Evolutionary conservation across 1,140 invertebrate genomes (phyloP).

Genomic region (Drosophila kanapiae): DNA sequence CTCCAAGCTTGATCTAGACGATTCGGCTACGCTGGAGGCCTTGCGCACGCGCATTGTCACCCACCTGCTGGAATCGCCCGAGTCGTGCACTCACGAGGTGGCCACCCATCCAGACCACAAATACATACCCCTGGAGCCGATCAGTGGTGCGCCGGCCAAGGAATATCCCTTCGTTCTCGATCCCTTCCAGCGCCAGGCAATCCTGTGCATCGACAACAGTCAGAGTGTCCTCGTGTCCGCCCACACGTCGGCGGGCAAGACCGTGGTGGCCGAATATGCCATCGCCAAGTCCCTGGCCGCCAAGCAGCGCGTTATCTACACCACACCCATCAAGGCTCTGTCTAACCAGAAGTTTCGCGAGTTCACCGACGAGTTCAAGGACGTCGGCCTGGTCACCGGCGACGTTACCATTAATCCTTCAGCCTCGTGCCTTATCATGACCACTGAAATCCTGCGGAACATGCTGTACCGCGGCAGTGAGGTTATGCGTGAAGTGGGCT

Average conservation of each 20-base stretch:
- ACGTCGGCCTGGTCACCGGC: constrained; percentile 99
- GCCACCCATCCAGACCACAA: constrained; percentile 94
- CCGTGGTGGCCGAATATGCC: constrained; percentile 98
- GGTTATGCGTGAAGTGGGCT: constrained; percentile 99
- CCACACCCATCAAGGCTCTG: constrained; percentile 99
- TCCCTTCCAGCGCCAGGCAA: constrained; percentile 99
- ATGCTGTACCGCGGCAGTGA: constrained; percentile 99
- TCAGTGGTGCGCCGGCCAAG: constrained; percentile 91
- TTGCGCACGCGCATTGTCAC: constrained; percentile 90
- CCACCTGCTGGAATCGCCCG: constrained; percentile 94
- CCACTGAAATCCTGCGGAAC: constrained; percentile 99
- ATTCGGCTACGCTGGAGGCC: constrained; percentile 82
- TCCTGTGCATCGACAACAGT: constrained; percentile 98
- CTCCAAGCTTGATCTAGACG: constrained; percentile 52
- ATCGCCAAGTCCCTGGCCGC: constrained; percentile 87
- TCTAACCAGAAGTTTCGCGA: constrained; percentile 99
- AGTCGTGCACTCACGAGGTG: constrained; percentile 97
- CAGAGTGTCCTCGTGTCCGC: constrained; percentile 99
- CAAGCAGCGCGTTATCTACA: constrained; percentile 98
- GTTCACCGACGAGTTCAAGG: constrained; percentile 98
- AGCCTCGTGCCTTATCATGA: constrained; percentile 99
- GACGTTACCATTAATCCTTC: constrained; percentile 99
- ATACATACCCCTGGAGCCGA: constrained; percentile 90
- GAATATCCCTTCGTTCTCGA: constrained; percentile 98
- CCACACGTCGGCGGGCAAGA: constrained; percentile 99